phyloP scores from a whole-genome alignment of 2,888 invertebrate genomes.

The Aporophyla nigra region DNA sequence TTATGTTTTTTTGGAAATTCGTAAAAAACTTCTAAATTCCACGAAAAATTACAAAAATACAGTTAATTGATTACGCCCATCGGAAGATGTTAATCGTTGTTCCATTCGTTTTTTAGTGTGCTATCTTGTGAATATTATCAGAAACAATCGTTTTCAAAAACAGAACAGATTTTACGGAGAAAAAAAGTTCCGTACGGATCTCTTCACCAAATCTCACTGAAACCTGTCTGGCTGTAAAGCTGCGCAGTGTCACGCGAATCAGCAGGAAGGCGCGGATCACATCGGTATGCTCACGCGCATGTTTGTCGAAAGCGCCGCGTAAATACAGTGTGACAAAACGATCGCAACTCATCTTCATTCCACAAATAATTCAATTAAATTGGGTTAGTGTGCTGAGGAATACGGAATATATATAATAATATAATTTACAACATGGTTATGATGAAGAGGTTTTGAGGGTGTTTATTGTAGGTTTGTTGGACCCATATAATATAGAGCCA shows the following conservation, averaged over 20 bases:
- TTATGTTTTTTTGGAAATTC: too few species aligned
- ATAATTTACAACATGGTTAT: constrained; percentile 7
- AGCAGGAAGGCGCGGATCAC: constrained; percentile 80
- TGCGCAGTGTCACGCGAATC: constrained; percentile 70
- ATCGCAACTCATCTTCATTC: constrained; percentile 62
- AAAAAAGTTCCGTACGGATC: constrained; percentile 11
- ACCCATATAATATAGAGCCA: too few species aligned
- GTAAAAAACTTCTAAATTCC: too few species aligned
- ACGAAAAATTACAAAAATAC: too few species aligned
- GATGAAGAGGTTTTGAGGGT: too few species aligned
- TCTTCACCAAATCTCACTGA: constrained; percentile 15
- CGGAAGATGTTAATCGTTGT: too few species aligned
- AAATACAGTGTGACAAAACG: constrained; percentile 72
- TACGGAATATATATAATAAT: too few species aligned
- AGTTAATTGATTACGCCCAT: too few species aligned
- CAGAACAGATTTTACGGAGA: not conserved
- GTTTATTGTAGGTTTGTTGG: too few species aligned
- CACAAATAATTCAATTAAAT: constrained; percentile 54
- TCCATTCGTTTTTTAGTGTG: too few species aligned
- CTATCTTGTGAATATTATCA: not conserved
- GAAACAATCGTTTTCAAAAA: not conserved
- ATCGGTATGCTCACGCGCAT: constrained; percentile 66
- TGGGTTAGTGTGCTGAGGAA: constrained; percentile 44
- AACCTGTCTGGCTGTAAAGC: constrained; percentile 39
- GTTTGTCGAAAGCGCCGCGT: constrained; percentile 51